phyloP scores from a whole-genome alignment of 1,140 invertebrate genomes.

The Zaprionus kolodkinae region DNA sequence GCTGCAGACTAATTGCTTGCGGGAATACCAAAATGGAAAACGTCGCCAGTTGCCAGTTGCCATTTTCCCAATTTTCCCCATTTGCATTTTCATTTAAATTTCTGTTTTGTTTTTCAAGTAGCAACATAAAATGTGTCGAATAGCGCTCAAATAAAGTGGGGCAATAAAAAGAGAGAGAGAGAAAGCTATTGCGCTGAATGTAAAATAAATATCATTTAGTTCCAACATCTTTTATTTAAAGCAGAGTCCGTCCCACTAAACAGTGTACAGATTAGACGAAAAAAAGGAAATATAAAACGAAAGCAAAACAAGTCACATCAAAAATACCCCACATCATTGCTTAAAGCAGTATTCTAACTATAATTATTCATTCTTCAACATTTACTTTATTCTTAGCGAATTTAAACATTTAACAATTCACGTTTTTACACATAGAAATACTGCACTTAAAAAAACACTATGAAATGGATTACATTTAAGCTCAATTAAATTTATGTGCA shows the following conservation, averaged over 20 bases:
- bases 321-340: neutral
- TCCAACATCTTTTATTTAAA: slow-evolving; percentile 69
- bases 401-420: neutral
- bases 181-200: slow-evolving; percentile 11
- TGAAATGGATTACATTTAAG: neutral
- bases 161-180: neutral
- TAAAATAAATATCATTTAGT: slow-evolving; percentile 46
- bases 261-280: slow-evolving; percentile 25
- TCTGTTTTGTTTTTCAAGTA: slow-evolving; percentile 22
- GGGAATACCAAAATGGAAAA: slow-evolving; percentile 46
- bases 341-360: too few species aligned
- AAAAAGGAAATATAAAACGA: slow-evolving; percentile 34
- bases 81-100: slow-evolving; percentile 55
- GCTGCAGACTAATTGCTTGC: slow-evolving; percentile 67
- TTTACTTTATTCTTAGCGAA: too few species aligned
- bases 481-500: neutral
- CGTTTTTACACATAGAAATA: neutral
- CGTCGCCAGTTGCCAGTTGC: slow-evolving; percentile 27
- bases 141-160: neutral
- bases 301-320: slow-evolving; percentile 14
- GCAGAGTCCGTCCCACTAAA: slow-evolving; percentile 11
- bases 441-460: neutral
- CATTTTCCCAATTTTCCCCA: slow-evolving; percentile 3
- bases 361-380: too few species aligned
- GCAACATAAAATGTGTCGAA: slow-evolving; percentile 26